phyloP scores from a whole-genome alignment of 2,113 vertebrate species.

The Gorilla gorilla region DNA sequence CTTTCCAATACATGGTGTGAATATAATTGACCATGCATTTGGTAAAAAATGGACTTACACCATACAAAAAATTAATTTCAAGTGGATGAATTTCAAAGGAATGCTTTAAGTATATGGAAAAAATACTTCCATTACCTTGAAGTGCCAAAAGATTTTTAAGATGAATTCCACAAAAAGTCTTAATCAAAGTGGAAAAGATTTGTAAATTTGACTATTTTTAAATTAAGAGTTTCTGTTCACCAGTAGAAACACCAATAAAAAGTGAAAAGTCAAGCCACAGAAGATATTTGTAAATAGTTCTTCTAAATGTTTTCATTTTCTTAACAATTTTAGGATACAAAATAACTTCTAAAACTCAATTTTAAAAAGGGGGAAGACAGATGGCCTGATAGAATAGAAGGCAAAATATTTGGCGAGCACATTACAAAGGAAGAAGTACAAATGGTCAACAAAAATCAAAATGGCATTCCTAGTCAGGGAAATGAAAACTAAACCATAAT shows the following conservation, averaged over 20 bases:
- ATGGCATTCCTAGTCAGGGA: background rate
- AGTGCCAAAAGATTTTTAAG: background rate
- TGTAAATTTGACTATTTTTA: background rate
- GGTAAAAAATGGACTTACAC: background rate
- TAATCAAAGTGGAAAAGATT: background rate
- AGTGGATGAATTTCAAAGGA: background rate
- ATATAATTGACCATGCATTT: background rate
- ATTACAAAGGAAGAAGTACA: background rate
- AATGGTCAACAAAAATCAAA: background rate
- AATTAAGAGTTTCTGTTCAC: background rate
- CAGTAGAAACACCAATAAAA: background rate
- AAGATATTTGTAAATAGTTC: background rate
- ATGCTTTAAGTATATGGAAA: background rate
- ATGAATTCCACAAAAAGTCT: background rate
- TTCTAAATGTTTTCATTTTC: background rate
- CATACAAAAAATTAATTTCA: background rate
- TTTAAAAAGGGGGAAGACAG: background rate
- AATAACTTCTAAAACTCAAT: background rate
- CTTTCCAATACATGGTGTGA: background rate
- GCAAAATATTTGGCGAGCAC: background rate
- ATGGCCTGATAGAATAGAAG: background rate
- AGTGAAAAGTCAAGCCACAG: background rate
- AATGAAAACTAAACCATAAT: background rate
- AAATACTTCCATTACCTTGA: background rate
- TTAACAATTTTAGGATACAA: background rate